Conservation (phyloP, 2,888 invertebrate genomes). For the Flexamia atlantica region DNA sequence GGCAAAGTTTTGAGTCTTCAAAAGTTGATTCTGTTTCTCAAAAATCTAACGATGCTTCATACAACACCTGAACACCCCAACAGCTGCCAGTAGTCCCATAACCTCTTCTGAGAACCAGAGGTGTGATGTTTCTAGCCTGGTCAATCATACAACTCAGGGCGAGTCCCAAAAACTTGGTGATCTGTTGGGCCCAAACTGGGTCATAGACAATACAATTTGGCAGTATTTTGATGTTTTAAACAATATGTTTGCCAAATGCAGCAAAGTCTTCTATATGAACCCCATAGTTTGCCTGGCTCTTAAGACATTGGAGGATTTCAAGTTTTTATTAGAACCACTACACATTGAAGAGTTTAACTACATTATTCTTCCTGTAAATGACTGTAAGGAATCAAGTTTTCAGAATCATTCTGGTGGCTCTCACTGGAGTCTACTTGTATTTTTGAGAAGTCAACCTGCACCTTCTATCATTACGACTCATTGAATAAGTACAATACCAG, state of each 20-base stretch:
- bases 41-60: too few relatives aligned
- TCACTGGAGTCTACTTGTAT: neutral
- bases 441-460: neutral
- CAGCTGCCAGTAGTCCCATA: too few relatives aligned
- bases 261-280: neutral
- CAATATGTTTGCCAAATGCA: neutral
- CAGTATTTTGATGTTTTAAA: constrained; percentile 5
- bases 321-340: constrained; percentile 7
- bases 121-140: too few relatives aligned
- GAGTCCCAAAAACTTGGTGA: neutral
- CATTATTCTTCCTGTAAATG: neutral
- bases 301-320: neutral
- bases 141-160: too few relatives aligned
- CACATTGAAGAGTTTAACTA: neutral
- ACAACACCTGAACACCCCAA: too few relatives aligned
- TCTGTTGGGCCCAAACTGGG: neutral
- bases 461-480: neutral
- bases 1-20: too few relatives aligned
- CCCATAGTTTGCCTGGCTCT: neutral
- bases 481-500: neutral
- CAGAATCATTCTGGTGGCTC: neutral
- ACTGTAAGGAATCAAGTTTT: neutral
- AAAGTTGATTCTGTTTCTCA: too few relatives aligned
- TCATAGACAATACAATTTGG: neutral
- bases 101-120: too few relatives aligned